These are phyloP conservation scores for Trachops cirrhosus DNA, from an alignment of 2,797 vertebrate species.

Conservation along the genomic window DNA sequence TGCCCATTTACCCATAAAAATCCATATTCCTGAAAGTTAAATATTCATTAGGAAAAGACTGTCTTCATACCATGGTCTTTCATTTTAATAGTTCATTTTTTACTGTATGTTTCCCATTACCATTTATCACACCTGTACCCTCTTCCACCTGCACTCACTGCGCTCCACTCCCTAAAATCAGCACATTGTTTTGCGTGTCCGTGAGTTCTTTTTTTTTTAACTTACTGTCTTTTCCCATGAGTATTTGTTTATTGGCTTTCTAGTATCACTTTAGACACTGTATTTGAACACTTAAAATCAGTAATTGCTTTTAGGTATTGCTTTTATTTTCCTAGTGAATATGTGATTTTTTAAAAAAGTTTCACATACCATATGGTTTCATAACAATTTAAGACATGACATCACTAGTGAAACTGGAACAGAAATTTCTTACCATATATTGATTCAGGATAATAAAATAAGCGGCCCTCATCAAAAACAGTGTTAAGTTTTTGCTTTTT, in stretches of 20 bases:
- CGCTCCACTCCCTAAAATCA: background rate
- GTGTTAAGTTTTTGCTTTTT: background rate
- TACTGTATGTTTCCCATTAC: background rate
- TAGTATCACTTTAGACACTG: background rate
- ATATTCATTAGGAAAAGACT: background rate
- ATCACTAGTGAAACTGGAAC: background rate
- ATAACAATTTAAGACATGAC: background rate
- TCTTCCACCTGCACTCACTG: background rate
- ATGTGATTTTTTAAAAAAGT: background rate
- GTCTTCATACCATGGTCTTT: background rate
- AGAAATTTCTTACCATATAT: background rate
- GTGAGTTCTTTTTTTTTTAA: background rate
- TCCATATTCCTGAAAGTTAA: background rate
- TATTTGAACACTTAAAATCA: background rate
- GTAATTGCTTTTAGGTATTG: background rate
- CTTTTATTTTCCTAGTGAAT: constrained; percentile 6
- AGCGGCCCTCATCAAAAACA: background rate
- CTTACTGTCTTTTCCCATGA: background rate
- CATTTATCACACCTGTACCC: background rate
- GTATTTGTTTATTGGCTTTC: background rate
- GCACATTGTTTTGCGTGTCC: background rate
- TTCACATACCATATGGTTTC: background rate
- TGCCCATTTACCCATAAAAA: background rate
- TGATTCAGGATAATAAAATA: constrained; percentile 10
- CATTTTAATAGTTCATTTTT: background rate